Conservation (phyloP, 2,797 vertebrate genomes). For the Varecia variegata region DNA sequence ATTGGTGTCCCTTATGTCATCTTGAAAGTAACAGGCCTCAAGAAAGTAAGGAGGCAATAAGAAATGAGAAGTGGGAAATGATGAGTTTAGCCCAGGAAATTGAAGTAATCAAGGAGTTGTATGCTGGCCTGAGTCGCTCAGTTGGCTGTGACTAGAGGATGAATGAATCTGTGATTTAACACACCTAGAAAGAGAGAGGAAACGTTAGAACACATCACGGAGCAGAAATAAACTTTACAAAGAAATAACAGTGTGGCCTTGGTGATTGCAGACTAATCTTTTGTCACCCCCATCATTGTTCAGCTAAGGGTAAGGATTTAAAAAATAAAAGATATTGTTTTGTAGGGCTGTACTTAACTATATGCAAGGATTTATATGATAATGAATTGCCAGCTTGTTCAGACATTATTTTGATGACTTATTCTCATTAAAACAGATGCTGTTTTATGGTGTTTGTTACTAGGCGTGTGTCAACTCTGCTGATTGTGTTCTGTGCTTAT, state of each 20-base stretch:
- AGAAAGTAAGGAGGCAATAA: constrained; percentile 39
- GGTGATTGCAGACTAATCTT: background rate
- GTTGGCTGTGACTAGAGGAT: constrained; percentile 39
- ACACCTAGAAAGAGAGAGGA: constrained; percentile 56
- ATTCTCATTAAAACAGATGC: constrained; percentile 43
- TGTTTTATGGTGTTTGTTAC: constrained; percentile 19
- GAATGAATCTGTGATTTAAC: constrained; percentile 58
- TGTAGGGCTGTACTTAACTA: background rate
- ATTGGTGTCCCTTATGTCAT: background rate
- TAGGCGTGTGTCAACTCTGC: background rate
- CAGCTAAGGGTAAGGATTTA: background rate
- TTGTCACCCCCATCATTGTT: background rate
- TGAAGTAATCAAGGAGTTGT: constrained; percentile 34
- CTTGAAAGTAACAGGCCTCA: constrained; percentile 30
- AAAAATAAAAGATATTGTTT: constrained; percentile 12
- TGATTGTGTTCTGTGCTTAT: constrained; percentile 1
- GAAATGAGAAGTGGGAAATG: constrained; percentile 40
- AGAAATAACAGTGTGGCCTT: background rate
- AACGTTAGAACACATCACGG: background rate
- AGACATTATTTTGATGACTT: constrained; percentile 45
- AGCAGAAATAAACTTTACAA: constrained; percentile 48
- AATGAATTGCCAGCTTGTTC: constrained; percentile 21
- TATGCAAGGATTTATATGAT: background rate
- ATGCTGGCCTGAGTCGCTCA: constrained; percentile 23
- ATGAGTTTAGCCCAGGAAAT: constrained; percentile 47